phyloP scores from a whole-genome alignment of 2,113 vertebrate genomes.

The Neotragus moschatus region DNA sequence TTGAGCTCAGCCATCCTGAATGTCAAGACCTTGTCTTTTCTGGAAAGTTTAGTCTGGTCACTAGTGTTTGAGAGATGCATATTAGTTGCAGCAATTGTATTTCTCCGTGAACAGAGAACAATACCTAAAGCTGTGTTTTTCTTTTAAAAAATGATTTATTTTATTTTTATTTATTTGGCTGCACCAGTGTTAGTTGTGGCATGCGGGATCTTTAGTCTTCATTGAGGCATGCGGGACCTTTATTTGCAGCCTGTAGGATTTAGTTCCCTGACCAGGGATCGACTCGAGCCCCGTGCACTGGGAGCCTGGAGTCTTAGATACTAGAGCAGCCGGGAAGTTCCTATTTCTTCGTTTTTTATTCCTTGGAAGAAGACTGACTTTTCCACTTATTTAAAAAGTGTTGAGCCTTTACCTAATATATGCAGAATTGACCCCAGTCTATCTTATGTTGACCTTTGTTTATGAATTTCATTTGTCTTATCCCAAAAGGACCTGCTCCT shows the following conservation, averaged over 20 bases:
- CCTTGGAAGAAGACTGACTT: not conserved
- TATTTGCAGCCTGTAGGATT: not conserved
- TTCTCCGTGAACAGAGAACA: not conserved
- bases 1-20: conserved; percentile 43
- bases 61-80: not conserved
- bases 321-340: not conserved
- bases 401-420: conserved; percentile 6
- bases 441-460: not conserved
- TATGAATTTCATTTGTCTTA: conserved; percentile 23
- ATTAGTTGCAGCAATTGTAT: not conserved
- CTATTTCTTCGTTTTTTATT: not conserved
- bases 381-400: not conserved
- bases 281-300: accelerated
- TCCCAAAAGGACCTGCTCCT: not conserved
- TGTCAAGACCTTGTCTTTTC: conserved; percentile 46
- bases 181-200: not conserved
- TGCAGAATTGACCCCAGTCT: not conserved
- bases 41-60: not conserved
- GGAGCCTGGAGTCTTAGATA: not conserved
- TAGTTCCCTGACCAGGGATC: not conserved
- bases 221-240: not conserved
- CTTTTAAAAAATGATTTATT: not conserved
- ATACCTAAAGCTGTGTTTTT: not conserved
- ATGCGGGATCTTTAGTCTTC: not conserved
- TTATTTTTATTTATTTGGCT: not conserved